Evolutionary conservation across 2,888 invertebrate genomes (phyloP), one percentile per base, ranked within the genome.

Genomic region (Synergus laeviventris): DNA sequence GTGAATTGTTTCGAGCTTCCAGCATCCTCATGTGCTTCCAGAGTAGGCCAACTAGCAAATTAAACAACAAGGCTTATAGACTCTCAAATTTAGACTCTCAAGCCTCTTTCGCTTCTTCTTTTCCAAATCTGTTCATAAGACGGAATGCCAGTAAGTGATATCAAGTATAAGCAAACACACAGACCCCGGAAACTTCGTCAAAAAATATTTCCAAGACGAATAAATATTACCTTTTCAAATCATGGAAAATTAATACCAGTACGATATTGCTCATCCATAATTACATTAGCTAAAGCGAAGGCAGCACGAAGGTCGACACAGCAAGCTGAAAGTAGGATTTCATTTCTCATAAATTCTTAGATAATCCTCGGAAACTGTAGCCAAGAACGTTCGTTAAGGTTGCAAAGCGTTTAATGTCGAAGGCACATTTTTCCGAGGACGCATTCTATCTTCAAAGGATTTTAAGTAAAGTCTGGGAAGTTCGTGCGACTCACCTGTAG

Each of bases 391-490:
- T 70, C 70, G 70, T 70, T 70, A 70, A 70, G 49, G 49, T 70
- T 70, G 70, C 70, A 70, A 70, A 70, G 70, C 49, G 70, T 70
- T 70, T 70, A 70, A 70, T 70, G 70, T 70, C 70, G 70, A 70
- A 70, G 70, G 70, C 49, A 54, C 49, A 70, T 70, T 70, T 70
- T 70, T 70, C 70, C 49, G 18, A 31, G 2, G 70, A 49, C 49
- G 70, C 49, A 70, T 70, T 70, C 70, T 49, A 70, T 70, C 70
- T 70, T 70, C 70, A 70, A 70, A 70, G 70, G 70, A 70, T 70
- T 70, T 54, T 73, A 73, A 76, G 76, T 62, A 76, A 76, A 76
- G 76, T 76, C 76, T 76, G 64, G 54, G 42, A 76, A 76, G 76
- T 76, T 76, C 73, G 31, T 62, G 49, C 70, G 49, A 70, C 31